Evolutionary conservation across 2,888 invertebrate species (phyloP).

Genomic region (Nephrotoma guestfalica): DNA sequence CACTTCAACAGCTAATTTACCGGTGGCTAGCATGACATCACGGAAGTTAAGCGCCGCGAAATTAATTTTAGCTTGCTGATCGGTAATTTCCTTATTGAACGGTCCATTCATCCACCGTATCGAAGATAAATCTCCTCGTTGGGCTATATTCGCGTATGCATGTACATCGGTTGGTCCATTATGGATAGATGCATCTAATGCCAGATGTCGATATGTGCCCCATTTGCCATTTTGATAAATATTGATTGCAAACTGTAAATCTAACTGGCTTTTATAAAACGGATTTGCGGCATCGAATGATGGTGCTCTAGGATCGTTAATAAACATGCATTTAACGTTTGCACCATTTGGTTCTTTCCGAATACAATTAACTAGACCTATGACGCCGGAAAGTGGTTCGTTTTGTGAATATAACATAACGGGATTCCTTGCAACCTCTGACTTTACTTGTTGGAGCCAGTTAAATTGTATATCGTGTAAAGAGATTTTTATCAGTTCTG

Average conservation of each 20-base stretch:
- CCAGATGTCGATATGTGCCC: conserved; percentile 76
- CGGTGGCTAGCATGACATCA: conserved; percentile 88
- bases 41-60: conserved; percentile 83
- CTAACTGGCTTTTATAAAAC: conserved; percentile 49
- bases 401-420: conserved; percentile 45
- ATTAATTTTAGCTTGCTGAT: conserved; percentile 38
- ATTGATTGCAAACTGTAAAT: conserved; percentile 66
- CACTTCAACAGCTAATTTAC: conserved; percentile 71
- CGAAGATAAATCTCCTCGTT: conserved; percentile 75
- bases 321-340: conserved; percentile 44
- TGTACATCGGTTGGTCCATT: conserved; percentile 39
- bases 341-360: conserved; percentile 64
- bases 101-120: conserved; percentile 65
- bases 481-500: conserved; percentile 20
- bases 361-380: conserved; percentile 82
- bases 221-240: conserved; percentile 43
- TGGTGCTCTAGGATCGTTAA: conserved; percentile 48
- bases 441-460: conserved; percentile 25
- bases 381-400: conserved; percentile 57
- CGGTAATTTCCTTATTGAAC: conserved; percentile 35
- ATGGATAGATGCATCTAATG: conserved; percentile 37
- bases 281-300: conserved; percentile 46
- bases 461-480: conserved; percentile 20
- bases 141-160: conserved; percentile 61
- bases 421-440: conserved; percentile 18